Evolutionary conservation across 2,113 vertebrate genomes (phyloP).

Genomic region (Chloropsis cyanopogon): DNA sequence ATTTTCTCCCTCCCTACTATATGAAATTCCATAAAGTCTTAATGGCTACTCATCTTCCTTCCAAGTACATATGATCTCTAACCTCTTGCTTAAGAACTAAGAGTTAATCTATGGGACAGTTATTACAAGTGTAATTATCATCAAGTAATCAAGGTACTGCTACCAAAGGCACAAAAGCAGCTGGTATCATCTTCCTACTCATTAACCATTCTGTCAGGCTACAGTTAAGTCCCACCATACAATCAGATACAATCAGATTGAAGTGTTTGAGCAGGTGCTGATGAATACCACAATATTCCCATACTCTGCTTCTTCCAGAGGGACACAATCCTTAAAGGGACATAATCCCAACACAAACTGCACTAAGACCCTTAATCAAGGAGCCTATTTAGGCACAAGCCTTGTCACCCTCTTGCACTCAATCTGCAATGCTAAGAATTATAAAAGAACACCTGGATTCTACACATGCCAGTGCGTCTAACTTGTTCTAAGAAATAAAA

Average conservation of each 20-base stretch:
- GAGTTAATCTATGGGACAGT: neutral
- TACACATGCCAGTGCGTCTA: neutral
- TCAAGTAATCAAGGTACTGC: neutral
- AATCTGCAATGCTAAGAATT: neutral
- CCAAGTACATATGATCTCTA: neutral
- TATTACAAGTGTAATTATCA: neutral
- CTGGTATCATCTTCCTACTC: neutral
- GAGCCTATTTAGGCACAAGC: neutral
- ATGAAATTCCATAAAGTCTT: neutral
- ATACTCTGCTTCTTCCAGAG: neutral
- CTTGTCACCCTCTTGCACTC: neutral
- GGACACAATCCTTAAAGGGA: neutral
- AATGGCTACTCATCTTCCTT: neutral
- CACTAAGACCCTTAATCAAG: neutral
- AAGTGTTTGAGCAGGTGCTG: neutral
- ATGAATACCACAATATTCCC: neutral
- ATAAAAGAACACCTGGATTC: neutral
- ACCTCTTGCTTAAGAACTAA: neutral
- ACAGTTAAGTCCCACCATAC: neutral
- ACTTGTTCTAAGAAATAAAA: neutral
- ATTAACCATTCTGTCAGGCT: neutral
- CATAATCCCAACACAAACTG: neutral
- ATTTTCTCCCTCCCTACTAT: neutral
- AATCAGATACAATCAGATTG: neutral
- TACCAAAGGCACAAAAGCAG: neutral